These are phyloP conservation scores for Fukomys damarensis DNA, from an alignment of 2,113 vertebrate species.

Conservation along the genomic window DNA sequence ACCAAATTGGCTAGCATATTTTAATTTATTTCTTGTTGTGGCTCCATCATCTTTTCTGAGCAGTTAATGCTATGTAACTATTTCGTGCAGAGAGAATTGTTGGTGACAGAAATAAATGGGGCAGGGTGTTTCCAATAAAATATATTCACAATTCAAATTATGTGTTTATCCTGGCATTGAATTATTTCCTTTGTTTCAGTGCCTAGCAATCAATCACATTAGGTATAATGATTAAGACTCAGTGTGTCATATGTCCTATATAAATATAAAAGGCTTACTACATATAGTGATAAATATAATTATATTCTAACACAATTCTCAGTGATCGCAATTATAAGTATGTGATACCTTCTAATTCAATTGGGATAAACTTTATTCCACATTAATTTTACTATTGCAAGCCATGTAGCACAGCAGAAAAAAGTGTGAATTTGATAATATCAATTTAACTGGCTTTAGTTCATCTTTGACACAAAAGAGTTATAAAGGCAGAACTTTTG, in stretches of 20 bases:
- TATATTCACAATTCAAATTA: conserved; percentile 21
- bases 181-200: conserved; percentile 46
- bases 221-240: background rate
- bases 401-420: conserved; percentile 74
- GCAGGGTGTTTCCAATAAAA: background rate
- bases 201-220: conserved; percentile 31
- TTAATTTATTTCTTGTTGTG: background rate
- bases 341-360: conserved; percentile 80
- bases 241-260: background rate
- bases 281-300: conserved; percentile 19
- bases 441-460: conserved; percentile 82
- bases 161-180: conserved; percentile 10
- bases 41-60: background rate
- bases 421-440: conserved; percentile 81
- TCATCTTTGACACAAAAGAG: conserved; percentile 80
- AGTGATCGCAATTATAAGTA: conserved; percentile 68
- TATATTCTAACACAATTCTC: conserved; percentile 62
- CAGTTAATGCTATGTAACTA: background rate
- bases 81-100: background rate
- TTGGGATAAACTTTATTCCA: conserved; percentile 73
- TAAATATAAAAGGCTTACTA: background rate
- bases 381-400: conserved; percentile 79
- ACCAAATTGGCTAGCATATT: background rate
- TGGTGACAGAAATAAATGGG: conserved; percentile 31
- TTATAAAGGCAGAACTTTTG: conserved; percentile 70